Base-by-base conservation (phyloP, 2,888 invertebrate species). In the Epistrophe grossulariae region DNA sequence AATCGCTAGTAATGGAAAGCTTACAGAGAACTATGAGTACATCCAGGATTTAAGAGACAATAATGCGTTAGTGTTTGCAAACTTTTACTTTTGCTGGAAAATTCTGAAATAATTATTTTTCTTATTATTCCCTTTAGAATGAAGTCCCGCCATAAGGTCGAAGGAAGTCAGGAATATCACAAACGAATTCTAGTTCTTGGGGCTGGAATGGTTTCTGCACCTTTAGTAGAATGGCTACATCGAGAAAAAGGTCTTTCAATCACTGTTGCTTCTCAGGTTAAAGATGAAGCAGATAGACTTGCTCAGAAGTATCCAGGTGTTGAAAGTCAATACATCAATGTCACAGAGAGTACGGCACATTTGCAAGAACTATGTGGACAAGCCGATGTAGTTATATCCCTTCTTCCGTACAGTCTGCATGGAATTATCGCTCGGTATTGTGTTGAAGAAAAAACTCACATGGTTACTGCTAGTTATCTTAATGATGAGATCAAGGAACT, bases 401-500 rank as follows among this genome's bases (percentile, higher is more conserved):
- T 99, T 57, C 93, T 99, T 62, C 99, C 99, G 0, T 99, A 98
- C 91, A 94, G 95, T 17, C 94, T 99, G 43, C 99, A 99, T 92
- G 97, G 97, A 0, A 94, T 96, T 7, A 95, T 97, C 4, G 99
- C 99, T 0, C 95, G 95, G 90, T 95, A 96, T 19, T 99, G 99
- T 91, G 96, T 99, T 71, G 94, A 95, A n/a, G 94, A 96, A 84
- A 95, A 95, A 85, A 96, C 96, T 0, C 98, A 99, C 92, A 95
- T 99, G 95, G 98, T 99, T 19, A 99, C 99, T 0, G 99, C 99
- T 0, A 99, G 98, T 84, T 99, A 99, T 91, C 95, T 98, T 77
- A 96, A 97, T 13, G 96, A 97, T 1, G 96, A 97, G 90, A 96
- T 99, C 89, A 95, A 94, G 90, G 95, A 95, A 0, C 93, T 99